phyloP scores from a whole-genome alignment of 2,888 invertebrate species.

The Agrochola litura region DNA sequence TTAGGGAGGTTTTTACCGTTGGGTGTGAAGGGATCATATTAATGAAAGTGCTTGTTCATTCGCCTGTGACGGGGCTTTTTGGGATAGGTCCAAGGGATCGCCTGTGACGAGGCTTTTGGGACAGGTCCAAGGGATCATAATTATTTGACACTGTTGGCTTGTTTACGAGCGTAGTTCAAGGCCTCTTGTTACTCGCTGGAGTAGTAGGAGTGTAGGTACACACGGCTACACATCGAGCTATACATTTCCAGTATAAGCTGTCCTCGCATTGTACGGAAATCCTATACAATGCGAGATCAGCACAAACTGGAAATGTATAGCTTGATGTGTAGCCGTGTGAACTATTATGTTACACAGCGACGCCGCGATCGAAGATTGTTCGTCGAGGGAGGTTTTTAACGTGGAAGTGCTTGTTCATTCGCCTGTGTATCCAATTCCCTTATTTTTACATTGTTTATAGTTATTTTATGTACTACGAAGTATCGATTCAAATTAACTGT shows the following conservation, averaged over 20 bases:
- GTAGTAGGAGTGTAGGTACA: constrained; percentile 1
- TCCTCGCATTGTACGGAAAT: too few relatives aligned
- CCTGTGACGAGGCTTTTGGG: constrained; percentile 5
- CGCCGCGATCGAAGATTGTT: not conserved
- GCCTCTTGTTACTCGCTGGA: constrained; percentile 18
- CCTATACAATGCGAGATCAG: too few relatives aligned
- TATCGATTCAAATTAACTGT: not conserved
- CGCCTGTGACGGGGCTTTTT: constrained; percentile 5
- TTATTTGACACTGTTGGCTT: constrained; percentile 46
- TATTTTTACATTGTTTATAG: not conserved
- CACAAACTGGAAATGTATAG: too few relatives aligned
- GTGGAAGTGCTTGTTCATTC: constrained; percentile 10
- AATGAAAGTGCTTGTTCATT: constrained; percentile 23
- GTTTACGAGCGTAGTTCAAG: constrained; percentile 65
- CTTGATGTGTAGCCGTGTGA: too few relatives aligned
- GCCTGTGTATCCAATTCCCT: not conserved
- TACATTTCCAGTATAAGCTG: too few relatives aligned
- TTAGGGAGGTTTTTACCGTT: not conserved
- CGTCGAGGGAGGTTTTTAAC: not conserved
- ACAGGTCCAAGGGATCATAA: not conserved
- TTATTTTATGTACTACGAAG: not conserved
- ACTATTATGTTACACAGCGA: too few relatives aligned
- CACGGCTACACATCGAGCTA: not conserved
- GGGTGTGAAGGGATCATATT: constrained; percentile 9
- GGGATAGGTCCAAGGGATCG: not conserved